phyloP scores from a whole-genome alignment of 2,888 invertebrate species.

The Proisotoma minuta region DNA sequence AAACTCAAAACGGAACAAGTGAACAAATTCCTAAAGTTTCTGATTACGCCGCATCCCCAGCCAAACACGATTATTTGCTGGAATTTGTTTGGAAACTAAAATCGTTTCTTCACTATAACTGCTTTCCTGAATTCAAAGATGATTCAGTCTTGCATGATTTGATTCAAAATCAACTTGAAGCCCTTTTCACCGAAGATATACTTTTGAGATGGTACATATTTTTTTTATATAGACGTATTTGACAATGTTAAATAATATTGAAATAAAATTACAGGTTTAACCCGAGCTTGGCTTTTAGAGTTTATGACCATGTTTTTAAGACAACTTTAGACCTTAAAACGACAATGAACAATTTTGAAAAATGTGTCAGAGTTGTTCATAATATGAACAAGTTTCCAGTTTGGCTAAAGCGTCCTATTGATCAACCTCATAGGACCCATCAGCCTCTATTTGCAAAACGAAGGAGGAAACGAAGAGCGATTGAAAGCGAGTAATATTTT shows the following conservation, averaged over 20 bases:
- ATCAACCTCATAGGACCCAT: slow-evolving; percentile 25
- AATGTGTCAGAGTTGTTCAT: slow-evolving; percentile 33
- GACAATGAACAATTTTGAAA: slow-evolving; percentile 39
- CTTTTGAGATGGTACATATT: slow-evolving; percentile 36
- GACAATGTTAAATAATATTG: not conserved
- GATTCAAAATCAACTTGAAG: slow-evolving; percentile 36
- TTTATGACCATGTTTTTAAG: slow-evolving; percentile 36
- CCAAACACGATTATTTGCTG: slow-evolving; percentile 38
- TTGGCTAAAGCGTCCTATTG: slow-evolving; percentile 39
- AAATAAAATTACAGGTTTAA: slow-evolving; percentile 26
- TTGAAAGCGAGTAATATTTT: not conserved
- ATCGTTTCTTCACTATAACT: slow-evolving; percentile 38
- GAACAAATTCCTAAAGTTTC: not conserved
- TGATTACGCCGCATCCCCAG: slow-evolving; percentile 27
- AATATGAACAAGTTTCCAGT: slow-evolving; percentile 29
- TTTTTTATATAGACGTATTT: not conserved
- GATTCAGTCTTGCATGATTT: slow-evolving; percentile 35
- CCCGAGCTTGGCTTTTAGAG: slow-evolving; percentile 32
- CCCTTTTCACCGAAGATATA: slow-evolving; percentile 36
- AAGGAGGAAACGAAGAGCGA: not conserved
- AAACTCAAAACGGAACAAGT: not conserved
- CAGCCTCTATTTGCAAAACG: not conserved
- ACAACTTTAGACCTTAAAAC: slow-evolving; percentile 31
- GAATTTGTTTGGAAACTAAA: slow-evolving; percentile 40
- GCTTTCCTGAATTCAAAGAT: slow-evolving; percentile 32